Evolutionary conservation across 2,797 vertebrate genomes (phyloP), one percentile per base, ranked within the genome.

Genomic region (Coreius guichenoti): DNA sequence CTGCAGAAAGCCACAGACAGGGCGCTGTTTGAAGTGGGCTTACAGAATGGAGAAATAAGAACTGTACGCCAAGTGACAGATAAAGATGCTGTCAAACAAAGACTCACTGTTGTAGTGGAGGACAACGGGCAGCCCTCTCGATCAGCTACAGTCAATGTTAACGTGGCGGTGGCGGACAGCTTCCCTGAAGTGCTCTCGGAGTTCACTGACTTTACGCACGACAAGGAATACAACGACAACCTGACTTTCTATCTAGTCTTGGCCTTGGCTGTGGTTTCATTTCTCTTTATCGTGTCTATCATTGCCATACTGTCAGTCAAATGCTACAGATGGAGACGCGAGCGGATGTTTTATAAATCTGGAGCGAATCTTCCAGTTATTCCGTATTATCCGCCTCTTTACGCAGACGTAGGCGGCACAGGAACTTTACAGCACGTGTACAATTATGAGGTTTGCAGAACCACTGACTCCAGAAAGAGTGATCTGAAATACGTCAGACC

Each of bases 31-130:
- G 93, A 91, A 91, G 95, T 96, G 92, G 93, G 94, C 43, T 90
- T 88, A 91, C 95, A 96, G 90, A 96, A 94, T 89, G 95, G 96
- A 87, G 95, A 96, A 91, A 95, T 96, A 79, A 92, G 94, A 90
- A 95, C 95, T 39, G 89, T 92, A 65, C 93, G 94, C 11, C 93
- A 92, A 84, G 91, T 95, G 45, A 94, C 89, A 88, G 94, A 95
- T 90, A 93, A 95, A 94, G 95, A 96, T 91, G 88, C 89, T 21
- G 91, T 95, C 43, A 95, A 93, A 80, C 95, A 96, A 61, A 95
- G 92, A 89, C 92, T 96, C 86, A 82, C 91, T 90, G 92, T 96
- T 78, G 91, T 94, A 74, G 95, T 96, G 84, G 93, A 93, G 90
- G 96, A 96, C 92, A 94, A 94, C 82, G 95, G 95, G 45, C 69